Evolutionary conservation across 1,140 invertebrate species (phyloP).

Genomic region (Leucophenga varia): DNA sequence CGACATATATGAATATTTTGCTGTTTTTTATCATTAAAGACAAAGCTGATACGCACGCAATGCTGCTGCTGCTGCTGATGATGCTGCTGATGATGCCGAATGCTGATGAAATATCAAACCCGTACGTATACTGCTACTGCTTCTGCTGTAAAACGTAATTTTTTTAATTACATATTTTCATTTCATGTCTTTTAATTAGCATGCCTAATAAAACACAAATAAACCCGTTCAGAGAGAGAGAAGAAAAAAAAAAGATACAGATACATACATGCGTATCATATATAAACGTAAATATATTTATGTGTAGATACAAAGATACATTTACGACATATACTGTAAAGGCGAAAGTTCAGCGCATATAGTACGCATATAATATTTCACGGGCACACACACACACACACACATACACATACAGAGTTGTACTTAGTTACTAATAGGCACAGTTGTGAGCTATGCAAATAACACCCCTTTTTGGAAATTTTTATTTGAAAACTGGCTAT

Average conservation of each 20-base stretch:
- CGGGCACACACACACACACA: too few species aligned
- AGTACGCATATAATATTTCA: too few species aligned
- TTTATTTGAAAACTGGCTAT: too few species aligned
- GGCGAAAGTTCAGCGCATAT: too few species aligned
- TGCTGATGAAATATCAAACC: neutral
- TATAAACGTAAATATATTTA: too few species aligned
- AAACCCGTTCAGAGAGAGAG: neutral
- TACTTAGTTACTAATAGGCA: too few species aligned
- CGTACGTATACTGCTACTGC: neutral
- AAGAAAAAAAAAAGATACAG: slow-evolving; percentile 20
- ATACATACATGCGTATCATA: slow-evolving; percentile 19
- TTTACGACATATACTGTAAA: too few species aligned
- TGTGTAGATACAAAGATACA: too few species aligned
- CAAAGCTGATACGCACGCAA: too few species aligned
- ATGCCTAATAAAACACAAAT: slow-evolving; percentile 52
- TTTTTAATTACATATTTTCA: slow-evolving; percentile 54
- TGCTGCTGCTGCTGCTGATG: neutral
- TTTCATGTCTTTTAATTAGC: slow-evolving; percentile 56
- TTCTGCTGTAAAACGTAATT: slow-evolving; percentile 15
- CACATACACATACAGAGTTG: slow-evolving; percentile 40
- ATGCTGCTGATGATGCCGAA: neutral
- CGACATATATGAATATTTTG: too few species aligned
- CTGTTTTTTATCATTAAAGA: too few species aligned
- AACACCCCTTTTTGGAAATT: slow-evolving; percentile 35
- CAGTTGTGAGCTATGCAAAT: slow-evolving; percentile 46